Evolutionary conservation across 2,797 vertebrate species (phyloP), one percentile per base, ranked within the genome.

Genomic region (Lindbergichthys nudifrons): DNA sequence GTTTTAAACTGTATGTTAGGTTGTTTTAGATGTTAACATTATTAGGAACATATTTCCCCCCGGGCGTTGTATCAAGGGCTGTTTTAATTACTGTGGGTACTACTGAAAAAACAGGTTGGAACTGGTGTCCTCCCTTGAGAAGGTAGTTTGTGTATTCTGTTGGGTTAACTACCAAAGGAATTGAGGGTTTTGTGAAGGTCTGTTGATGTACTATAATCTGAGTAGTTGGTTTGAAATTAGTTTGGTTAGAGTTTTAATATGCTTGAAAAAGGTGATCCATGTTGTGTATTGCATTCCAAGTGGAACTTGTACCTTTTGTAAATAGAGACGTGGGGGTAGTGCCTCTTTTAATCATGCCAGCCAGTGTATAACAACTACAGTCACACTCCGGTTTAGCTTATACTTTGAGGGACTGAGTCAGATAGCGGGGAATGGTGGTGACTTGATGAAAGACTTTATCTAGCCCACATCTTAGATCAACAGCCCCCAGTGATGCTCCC

Each of bases 401-500:
- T 58, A 51, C 72, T 73, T 39, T 7, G 26, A 65, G 16, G 32
- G 51, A 12, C 32, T 16, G 32, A 59, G 16, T 77, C 5, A 26
- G 70, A 51, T 42, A 15, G 72, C 51, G 69, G 69, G 65, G 36
- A 72, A 50, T 39, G 2, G 57, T 52, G 46, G 51, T 57, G 68
- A 70, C 79, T 68, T 72, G 70, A 84, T 65, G 53, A 56, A 67
- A 66, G 74, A 72, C 63, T 87, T 92, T 93, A 93, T 94, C 92
- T 89, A 11, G 12, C 62, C 39, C 66, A 63, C 85, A 92, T 93
- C 91, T 93, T 87, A 91, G 91, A 89, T 93, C 90, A 93, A 94
- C 93, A 93, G 69, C 63, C 43, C 50, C 64, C 53, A 56, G 73
- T 72, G 90, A 87, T 87, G 70, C 81, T 86, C 87, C 73, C 86